Base-by-base conservation (phyloP, 2,113 vertebrate genomes). In the Hydrochoerus hydrochaeris region DNA sequence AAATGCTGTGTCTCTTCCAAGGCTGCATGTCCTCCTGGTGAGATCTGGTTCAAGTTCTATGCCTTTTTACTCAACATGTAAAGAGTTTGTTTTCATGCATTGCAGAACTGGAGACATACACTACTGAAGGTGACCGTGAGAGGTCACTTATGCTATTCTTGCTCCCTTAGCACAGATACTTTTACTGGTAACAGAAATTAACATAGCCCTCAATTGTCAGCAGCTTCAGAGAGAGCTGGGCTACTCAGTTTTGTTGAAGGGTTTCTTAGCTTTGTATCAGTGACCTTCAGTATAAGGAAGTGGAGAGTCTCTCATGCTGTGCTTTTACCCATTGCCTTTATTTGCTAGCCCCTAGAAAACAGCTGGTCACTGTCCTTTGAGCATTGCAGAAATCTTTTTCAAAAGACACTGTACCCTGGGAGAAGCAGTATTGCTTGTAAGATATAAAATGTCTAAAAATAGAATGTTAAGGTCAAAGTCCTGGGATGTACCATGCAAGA, bases 401-500 rank as follows among this genome's bases (percentile, higher is more conserved):
- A 67, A 73, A 95, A 95, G 60, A 65, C 3, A 0, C 30, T 78
- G 32, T 20, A 67, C 16, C 41, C 41, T 84, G 54, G 19, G 46
- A 94, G 78, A 88, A 71, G 44, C 75, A 94, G 4, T 65, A 63
- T 57, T 93, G 44, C 44, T 41, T 86, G 54, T 75, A 80, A 35
- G 77, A 89, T 94, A 82, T 67, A 75, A 92, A 90, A 60, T 82
- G 28, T 58, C 85, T 93, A 60, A 86, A 96, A 91, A 67, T 75
- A 90, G 87, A 93, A 90, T 73, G 54, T 75, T 78, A 91, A 91
- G 32, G 32, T 85, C 60, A 75, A 86, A 13, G 5, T 17, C 57
- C 54, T 71, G 26, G 81, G 30, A 57, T 82, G 1, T 54, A 49
- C 41, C n/a, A 77, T 52, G 41, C 63, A 89, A 83, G 41, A 81